Base-by-base conservation (phyloP, 2,113 vertebrate species). In the Alaudala cheleensis region DNA sequence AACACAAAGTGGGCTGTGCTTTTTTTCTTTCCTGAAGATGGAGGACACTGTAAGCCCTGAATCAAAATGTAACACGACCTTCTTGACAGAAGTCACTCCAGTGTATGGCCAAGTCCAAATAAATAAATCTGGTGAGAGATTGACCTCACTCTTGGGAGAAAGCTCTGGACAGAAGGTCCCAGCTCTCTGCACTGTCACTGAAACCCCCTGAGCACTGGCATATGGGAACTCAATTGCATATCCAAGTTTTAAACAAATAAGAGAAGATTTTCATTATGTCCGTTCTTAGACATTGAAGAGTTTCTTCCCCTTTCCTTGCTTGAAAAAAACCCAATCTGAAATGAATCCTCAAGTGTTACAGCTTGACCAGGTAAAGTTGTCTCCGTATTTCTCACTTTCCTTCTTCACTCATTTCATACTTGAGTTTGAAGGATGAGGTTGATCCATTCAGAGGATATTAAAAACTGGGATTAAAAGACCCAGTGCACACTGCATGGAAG, bases 221-320 rank as follows among this genome's bases (percentile, higher is more conserved):
- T 1, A 11, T 0, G 1, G 25, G 13, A 92, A 54, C 26, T 56
- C 62, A 60, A 8, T 2, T 10, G 10, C 10, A 56, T 0, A 2
- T 13, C 24, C 26, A 33, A 50, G 21, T 18, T 92, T 42, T 79
- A 51, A 80, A 47, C 33, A 86, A 61, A 8, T 3, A 50, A 50
- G 7, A 33, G 11, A 60, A 33, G 19, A 66, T 37, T 51, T 83
- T 56, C 24, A 33, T 11, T 1, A n/a, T 4, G 21, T 45, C 26
- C 29, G 22, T 40, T 64, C 21, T 22, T 31, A 89, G 5, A 23
- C 33, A 70, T 1, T 33, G 16, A 72, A 72, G 24, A 88, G 37
- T 44, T 60, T 47, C 10, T 33, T 77, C 25, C 29, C 14, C 15
- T 79, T 67, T 67, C 66, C 29, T 42, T 51, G 49, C 40, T 73